Conservation (phyloP, 2,113 vertebrate species). For the Ondatra zibethicus region DNA sequence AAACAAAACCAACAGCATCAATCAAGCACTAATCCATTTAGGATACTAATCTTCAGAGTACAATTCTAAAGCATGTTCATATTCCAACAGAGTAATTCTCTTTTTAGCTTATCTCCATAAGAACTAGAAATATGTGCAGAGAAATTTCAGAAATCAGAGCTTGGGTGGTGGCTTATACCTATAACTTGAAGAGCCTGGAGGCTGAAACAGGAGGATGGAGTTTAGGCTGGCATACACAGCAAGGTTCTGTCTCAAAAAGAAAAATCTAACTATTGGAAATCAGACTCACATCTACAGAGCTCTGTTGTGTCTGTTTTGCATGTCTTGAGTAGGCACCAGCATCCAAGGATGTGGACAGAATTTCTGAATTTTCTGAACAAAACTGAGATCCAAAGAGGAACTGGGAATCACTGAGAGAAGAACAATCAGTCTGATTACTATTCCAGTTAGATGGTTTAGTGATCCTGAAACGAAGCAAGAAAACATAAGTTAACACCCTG, state of each 20-base stretch:
- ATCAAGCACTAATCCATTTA: slow-evolving; percentile 18
- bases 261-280: neutral
- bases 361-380: slow-evolving; percentile 91
- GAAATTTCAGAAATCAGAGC: neutral
- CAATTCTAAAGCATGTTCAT: slow-evolving; percentile 45
- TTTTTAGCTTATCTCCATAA: slow-evolving; percentile 46
- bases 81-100: neutral
- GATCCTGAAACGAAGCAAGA: slow-evolving; percentile 80
- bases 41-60: slow-evolving; percentile 28
- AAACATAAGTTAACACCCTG: slow-evolving; percentile 14
- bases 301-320: slow-evolving; percentile 87
- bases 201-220: neutral
- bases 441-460: slow-evolving; percentile 83
- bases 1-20: neutral
- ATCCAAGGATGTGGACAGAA: slow-evolving; percentile 85
- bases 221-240: neutral
- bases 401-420: slow-evolving; percentile 93
- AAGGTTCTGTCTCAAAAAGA: neutral
- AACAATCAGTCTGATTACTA: slow-evolving; percentile 86
- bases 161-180: neutral
- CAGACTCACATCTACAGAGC: slow-evolving; percentile 93
- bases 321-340: slow-evolving; percentile 83
- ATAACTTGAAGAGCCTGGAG: neutral
- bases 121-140: neutral
- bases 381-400: slow-evolving; percentile 94